These are phyloP conservation scores for Ramphastos sulfuratus DNA, from an alignment of 2,113 vertebrate genomes.

Conservation along the genomic window DNA sequence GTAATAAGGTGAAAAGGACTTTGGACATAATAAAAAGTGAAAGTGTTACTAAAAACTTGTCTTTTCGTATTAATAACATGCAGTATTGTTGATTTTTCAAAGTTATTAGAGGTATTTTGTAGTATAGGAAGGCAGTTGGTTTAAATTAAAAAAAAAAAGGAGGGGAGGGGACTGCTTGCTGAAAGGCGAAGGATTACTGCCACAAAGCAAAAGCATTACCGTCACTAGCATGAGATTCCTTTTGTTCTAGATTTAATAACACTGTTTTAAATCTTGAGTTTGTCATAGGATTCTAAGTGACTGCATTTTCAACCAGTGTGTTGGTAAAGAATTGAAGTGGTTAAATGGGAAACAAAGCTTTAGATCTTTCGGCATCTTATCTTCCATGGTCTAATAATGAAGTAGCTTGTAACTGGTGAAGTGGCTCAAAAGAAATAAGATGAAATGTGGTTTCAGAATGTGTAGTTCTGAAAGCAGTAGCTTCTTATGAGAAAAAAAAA, in stretches of 20 bases:
- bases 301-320: neutral
- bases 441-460: neutral
- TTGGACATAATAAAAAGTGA: neutral
- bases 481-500: neutral
- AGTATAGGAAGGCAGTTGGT: neutral
- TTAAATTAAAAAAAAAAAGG: neutral
- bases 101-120: neutral
- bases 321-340: neutral
- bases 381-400: neutral
- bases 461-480: neutral
- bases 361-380: neutral
- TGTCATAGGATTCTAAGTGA: neutral
- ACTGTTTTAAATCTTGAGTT: neutral
- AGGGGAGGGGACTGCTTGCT: fast-evolving
- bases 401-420: neutral
- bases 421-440: neutral
- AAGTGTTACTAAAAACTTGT: neutral
- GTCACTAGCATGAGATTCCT: neutral
- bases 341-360: neutral
- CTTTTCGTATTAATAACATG: neutral
- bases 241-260: neutral
- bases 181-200: neutral
- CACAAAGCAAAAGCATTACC: neutral
- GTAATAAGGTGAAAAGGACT: neutral
- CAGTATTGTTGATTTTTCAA: neutral